These are phyloP conservation scores for Microtus montanus DNA, from an alignment of 2,113 vertebrate species.

Conservation along the genomic window DNA sequence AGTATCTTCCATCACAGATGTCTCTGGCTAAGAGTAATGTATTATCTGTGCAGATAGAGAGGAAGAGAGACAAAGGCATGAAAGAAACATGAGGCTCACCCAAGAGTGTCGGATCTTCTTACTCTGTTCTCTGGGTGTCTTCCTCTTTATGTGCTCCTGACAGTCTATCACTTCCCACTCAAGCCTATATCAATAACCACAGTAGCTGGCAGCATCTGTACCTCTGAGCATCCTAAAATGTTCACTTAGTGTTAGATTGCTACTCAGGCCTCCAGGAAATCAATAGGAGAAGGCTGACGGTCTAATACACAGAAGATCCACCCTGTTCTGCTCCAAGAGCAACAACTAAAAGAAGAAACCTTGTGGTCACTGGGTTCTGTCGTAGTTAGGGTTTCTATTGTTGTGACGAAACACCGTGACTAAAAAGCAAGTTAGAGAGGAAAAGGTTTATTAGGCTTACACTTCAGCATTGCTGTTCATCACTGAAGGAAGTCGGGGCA, in stretches of 20 bases:
- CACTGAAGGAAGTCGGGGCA: background rate
- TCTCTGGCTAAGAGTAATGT: background rate
- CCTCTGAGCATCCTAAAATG: background rate
- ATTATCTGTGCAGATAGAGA: background rate
- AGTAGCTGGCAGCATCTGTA: background rate
- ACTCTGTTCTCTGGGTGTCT: background rate
- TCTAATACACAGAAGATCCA: background rate
- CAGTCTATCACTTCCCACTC: background rate
- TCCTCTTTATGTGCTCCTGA: background rate
- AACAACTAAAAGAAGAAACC: background rate
- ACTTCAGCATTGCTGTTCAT: background rate
- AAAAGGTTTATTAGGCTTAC: background rate
- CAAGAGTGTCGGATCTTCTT: accelerated
- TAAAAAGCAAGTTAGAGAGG: background rate
- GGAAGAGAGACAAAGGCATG: background rate
- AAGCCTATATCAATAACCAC: background rate
- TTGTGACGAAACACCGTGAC: background rate
- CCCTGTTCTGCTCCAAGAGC: background rate
- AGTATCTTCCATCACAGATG: background rate
- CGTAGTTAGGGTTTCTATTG: background rate
- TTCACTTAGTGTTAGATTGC: background rate
- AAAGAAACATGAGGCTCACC: background rate
- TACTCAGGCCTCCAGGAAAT: background rate
- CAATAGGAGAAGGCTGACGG: background rate
- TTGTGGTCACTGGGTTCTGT: background rate